Percentiles rank a stretch among this genome's conserved stretches.
Conservation (phyloP, 2,888 invertebrate genomes). For the Coelopa pilipes region DNA sequence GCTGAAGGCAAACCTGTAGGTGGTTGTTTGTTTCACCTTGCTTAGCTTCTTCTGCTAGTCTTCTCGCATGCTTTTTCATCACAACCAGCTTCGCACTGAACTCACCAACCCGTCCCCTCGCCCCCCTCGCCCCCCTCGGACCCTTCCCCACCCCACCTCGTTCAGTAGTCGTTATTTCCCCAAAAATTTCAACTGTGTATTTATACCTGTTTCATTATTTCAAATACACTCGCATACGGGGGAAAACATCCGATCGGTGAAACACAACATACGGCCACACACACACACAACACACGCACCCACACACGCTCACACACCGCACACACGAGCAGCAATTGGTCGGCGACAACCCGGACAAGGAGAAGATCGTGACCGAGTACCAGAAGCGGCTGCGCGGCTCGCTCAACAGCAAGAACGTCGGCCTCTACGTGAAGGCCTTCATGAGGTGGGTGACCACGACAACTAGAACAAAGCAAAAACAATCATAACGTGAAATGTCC, state of each 20-base stretch:
- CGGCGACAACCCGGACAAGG: constrained; percentile 75
- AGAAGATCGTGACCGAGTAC: constrained; percentile 80
- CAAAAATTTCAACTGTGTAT: background rate
- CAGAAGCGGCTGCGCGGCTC: constrained; percentile 79
- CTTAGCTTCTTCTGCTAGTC: too few species aligned
- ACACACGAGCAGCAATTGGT: constrained; percentile 69
- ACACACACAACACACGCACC: background rate
- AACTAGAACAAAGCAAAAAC: background rate
- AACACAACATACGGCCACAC: background rate
- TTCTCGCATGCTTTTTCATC: too few species aligned
- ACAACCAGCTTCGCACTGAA: too few species aligned
- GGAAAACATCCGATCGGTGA: background rate
- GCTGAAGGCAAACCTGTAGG: too few species aligned
- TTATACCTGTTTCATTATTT: background rate
- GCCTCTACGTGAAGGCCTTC: constrained; percentile 83
- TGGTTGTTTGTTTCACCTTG: too few species aligned
- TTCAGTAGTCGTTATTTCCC: background rate
- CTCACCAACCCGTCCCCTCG: too few species aligned
- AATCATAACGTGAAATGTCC: background rate
- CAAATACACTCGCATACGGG: too few species aligned
- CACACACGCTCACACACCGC: background rate
- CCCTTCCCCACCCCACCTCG: too few species aligned
- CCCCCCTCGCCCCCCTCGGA: too few species aligned
- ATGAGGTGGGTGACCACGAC: constrained; percentile 75
- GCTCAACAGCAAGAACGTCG: constrained; percentile 84